These are phyloP conservation scores for Biston stratarius DNA, from an alignment of 2,888 invertebrate genomes.

Conservation along the genomic window DNA sequence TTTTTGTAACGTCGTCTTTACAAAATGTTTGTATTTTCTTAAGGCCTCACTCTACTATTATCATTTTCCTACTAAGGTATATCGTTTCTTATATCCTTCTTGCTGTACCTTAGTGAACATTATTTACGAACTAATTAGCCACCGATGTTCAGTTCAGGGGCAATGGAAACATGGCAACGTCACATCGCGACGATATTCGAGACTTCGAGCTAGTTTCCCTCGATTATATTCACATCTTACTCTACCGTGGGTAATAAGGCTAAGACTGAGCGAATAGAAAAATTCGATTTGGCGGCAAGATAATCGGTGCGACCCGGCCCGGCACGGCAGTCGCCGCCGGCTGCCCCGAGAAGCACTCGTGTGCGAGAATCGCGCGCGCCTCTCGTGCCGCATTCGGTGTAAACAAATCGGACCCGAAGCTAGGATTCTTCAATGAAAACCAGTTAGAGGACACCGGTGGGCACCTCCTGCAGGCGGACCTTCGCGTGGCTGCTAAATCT, in stretches of 20 bases:
- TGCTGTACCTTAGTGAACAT: not conserved
- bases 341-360: slow-evolving; percentile 54
- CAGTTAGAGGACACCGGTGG: slow-evolving; percentile 41
- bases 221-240: slow-evolving; percentile 49
- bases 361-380: slow-evolving; percentile 43
- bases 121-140: not conserved
- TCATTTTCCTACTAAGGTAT: not conserved
- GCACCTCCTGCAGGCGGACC: slow-evolving; percentile 30
- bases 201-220: slow-evolving; percentile 23
- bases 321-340: slow-evolving; percentile 63
- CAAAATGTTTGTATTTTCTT: too few species aligned
- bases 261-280: slow-evolving; percentile 61
- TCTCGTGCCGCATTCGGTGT: slow-evolving; percentile 58
- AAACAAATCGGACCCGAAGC: slow-evolving; percentile 70
- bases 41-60: too few species aligned
- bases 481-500: slow-evolving; percentile 55
- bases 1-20: too few species aligned
- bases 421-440: slow-evolving; percentile 67
- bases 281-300: slow-evolving; percentile 64
- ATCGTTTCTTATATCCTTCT: not conserved
- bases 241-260: slow-evolving; percentile 45
- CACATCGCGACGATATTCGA: slow-evolving; percentile 23
- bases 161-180: slow-evolving; percentile 8
- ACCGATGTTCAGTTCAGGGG: not conserved
- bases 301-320: slow-evolving; percentile 11